A percentile compares a stretch with the other conserved stretches of the same genome.
phyloP scores from a whole-genome alignment of 2,888 invertebrate species.

The Aphidoletes aphidimyza region DNA sequence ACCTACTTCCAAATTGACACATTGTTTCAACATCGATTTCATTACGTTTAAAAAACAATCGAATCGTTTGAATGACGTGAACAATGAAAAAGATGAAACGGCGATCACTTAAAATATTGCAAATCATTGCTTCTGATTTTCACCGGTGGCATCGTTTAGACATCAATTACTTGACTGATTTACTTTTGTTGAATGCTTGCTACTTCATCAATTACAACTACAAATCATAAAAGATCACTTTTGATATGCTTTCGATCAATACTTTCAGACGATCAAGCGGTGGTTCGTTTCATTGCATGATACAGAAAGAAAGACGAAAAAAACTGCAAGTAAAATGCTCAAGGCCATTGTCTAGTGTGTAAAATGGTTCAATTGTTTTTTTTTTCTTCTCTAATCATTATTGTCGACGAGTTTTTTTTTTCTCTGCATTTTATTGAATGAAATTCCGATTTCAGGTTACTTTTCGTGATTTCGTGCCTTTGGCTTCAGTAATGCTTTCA shows the following conservation, averaged over 20 bases:
- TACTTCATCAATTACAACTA: neutral
- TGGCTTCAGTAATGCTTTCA: neutral
- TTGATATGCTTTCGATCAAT: neutral
- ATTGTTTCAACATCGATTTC: too few relatives aligned
- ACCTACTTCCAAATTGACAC: too few relatives aligned
- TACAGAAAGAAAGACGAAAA: neutral
- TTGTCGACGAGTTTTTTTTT: constrained; percentile 3
- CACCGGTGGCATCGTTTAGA: neutral
- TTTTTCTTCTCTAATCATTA: neutral
- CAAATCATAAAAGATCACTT: too few relatives aligned
- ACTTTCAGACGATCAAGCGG: neutral
- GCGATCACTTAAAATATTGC: too few relatives aligned
- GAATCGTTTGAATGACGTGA: too few relatives aligned
- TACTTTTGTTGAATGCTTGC: neutral
- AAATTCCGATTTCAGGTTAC: neutral
- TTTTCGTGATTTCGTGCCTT: neutral
- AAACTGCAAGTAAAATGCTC: constrained; percentile 21
- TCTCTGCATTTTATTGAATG: neutral
- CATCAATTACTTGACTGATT: neutral
- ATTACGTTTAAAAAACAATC: too few relatives aligned
- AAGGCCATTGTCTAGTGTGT: constrained; percentile 29
- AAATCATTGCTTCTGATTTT: too few relatives aligned
- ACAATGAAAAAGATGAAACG: too few relatives aligned
- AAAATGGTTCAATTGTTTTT: neutral
- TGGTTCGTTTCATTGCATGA: neutral